Evolutionary conservation across 2,888 invertebrate species (phyloP).

Genomic region (Caenorhabditis plicata): DNA sequence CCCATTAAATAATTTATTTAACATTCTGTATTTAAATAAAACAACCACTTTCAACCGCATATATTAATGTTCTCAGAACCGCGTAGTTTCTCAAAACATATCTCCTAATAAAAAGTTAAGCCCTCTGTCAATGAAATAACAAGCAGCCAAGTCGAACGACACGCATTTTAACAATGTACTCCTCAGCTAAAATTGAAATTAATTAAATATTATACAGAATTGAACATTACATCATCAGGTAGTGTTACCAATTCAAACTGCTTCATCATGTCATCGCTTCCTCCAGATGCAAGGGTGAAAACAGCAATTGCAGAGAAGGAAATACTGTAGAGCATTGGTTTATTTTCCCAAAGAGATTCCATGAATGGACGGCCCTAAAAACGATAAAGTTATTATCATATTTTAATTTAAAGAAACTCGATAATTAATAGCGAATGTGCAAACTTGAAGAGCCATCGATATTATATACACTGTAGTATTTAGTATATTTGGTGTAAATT

Average conservation of each 20-base stretch:
- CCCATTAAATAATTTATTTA: too few species aligned
- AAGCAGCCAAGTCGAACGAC: conserved; percentile 81
- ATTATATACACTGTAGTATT: conserved; percentile 98
- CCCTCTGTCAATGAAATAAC: conserved; percentile 77
- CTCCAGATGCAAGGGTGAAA: conserved; percentile 75
- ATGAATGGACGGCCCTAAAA: conserved; percentile 94
- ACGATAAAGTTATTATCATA: conserved; percentile 5
- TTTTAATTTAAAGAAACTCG: conserved; percentile 74
- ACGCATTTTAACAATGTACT: conserved; percentile 80
- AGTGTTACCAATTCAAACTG: conserved; percentile 95
- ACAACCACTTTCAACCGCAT: too few species aligned
- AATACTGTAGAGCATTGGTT: conserved; percentile 86
- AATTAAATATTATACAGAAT: neutral
- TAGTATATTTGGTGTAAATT: conserved; percentile 86
- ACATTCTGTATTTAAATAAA: too few species aligned
- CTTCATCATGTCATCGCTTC: conserved; percentile 81
- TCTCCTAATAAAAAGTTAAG: conserved; percentile 55
- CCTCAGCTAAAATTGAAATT: conserved; percentile 79
- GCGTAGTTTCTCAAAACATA: conserved; percentile 42
- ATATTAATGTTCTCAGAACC: too few species aligned
- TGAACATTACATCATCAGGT: conserved; percentile 76
- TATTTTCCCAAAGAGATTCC: conserved; percentile 91
- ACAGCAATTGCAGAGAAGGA: conserved; percentile 81
- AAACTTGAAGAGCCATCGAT: conserved; percentile 92
- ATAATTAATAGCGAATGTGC: conserved; percentile 98